Base-by-base conservation (phyloP, 2,888 invertebrate genomes). In the Chirona hameri region DNA sequence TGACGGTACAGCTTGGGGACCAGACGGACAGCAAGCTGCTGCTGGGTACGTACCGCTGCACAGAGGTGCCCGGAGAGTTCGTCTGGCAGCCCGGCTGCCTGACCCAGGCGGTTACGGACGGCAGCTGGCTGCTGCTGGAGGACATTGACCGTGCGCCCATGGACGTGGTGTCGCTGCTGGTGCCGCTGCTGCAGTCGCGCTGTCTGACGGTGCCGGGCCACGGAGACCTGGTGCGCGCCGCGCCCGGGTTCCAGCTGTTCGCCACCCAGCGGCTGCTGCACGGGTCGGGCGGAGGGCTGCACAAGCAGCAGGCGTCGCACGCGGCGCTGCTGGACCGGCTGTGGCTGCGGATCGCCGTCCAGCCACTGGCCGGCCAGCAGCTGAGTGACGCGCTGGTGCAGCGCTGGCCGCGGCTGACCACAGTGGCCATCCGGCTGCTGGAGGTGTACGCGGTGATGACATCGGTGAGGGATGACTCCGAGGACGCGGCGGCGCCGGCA, bases 61-160 rank as follows among this genome's bases (percentile, higher is more conserved):
- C 99, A 0, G 98, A 98, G 87, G 91, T 98, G 81, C 98, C 98
- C 0, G 99, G 99, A 24, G 97, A 99, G 89, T 99, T 99, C 90
- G 89, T 96, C 31, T 99, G 99, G 99, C 92, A 95, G 86, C 94
- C 98, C 2, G 98, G 98, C n/a, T 93, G 96, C 81, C 89, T 99
- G 82, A 96, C 97, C 7, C 87, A 87, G 91, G 96, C 96, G 81
- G 94, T 96, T 10, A 90, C 92, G 86, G 91, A 93, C 86, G 97
- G 97, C 0, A 92, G 93, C 86, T 99, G 99, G 98, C 88, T 99
- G 48, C 90, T 99, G 4, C 89, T 99, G 84, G 99, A 99, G 90
- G 99, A 99, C 87, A 92, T 99, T 81, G 98, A 99, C 88, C 92
- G 93, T 84, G 98, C 98, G 2, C 95, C 96, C 1, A 92, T 95